Percentiles rank a stretch among this genome's conserved stretches.
phyloP scores from a whole-genome alignment of 1,140 invertebrate genomes.

The Hyles euphorbiae region DNA sequence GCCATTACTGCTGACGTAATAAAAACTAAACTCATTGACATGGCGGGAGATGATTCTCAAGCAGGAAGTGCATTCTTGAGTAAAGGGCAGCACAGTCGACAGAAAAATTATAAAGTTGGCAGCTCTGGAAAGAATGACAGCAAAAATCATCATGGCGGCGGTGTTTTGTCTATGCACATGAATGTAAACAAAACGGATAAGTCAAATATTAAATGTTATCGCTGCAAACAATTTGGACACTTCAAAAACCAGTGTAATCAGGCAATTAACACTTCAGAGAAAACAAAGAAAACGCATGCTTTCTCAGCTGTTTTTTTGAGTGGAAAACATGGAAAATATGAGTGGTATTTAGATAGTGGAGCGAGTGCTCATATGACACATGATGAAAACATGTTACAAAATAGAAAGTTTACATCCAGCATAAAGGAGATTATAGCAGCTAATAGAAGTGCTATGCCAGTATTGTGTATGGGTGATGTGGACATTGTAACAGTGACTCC shows the following conservation, averaged over 20 bases:
- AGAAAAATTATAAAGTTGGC: no score
- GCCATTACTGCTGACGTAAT: background rate
- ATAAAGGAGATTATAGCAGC: conserved; percentile 35
- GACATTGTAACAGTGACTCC: conserved; percentile 16
- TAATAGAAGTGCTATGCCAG: conserved; percentile 29
- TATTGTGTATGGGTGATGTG: conserved; percentile 28
- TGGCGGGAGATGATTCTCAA: background rate
- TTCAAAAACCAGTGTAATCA: conserved; percentile 23
- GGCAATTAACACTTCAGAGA: conserved; percentile 4
- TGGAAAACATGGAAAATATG: conserved; percentile 25
- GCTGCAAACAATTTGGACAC: conserved; percentile 32
- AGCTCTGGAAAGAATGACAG: no score
- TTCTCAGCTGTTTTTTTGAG: conserved; percentile 28
- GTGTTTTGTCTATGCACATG: background rate
- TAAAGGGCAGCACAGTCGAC: background rate
- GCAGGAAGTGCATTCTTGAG: background rate
- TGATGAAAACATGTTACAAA: conserved; percentile 22
- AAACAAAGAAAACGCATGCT: conserved; percentile 19
- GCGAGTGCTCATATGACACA: conserved; percentile 27
- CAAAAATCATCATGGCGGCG: no score
- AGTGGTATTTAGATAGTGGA: conserved; percentile 31
- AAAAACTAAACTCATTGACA: background rate
- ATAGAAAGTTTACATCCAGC: conserved; percentile 7
- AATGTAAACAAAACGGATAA: conserved; percentile 9
- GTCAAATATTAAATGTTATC: conserved; percentile 24